A percentile compares a stretch with the other conserved stretches of the same genome.
Evolutionary conservation across 64 coral and sea anemone species (phyloP).

Genomic region (Pocillopora verrucosa): DNA sequence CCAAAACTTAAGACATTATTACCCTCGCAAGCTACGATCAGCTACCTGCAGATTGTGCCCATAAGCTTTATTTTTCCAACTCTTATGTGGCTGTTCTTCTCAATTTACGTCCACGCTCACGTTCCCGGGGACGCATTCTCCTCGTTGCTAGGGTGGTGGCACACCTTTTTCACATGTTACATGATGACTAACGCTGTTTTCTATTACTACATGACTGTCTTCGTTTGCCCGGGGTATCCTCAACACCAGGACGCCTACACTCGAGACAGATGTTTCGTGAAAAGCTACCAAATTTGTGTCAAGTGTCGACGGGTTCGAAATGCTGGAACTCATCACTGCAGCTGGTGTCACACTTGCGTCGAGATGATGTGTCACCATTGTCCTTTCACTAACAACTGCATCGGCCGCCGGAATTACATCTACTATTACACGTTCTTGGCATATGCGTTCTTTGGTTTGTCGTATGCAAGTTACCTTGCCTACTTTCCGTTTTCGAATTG

Average conservation of each 20-base stretch:
- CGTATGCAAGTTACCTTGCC: conserved; percentile 80
- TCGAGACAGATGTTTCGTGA: conserved; percentile 71
- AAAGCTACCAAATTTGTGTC: conserved; percentile 76
- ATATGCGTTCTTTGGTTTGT: conserved; percentile 78
- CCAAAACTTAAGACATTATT: conserved; percentile 64
- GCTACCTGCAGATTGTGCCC: conserved; percentile 75
- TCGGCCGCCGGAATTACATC: conserved; percentile 81
- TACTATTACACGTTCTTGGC: conserved; percentile 84
- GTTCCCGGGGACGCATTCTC: conserved; percentile 60
- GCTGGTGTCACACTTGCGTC: conserved; percentile 85
- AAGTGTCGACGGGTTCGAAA: conserved; percentile 78
- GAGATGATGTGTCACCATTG: conserved; percentile 99
- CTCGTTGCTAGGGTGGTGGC: conserved; percentile 64
- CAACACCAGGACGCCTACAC: conserved; percentile 76
- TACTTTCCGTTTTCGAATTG: conserved; percentile 82
- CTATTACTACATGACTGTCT: conserved; percentile 72
- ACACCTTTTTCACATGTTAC: conserved; percentile 71
- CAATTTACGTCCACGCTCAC: conserved; percentile 49
- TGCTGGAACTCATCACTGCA: conserved; percentile 92
- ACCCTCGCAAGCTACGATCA: conserved; percentile 76
- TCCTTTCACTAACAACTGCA: conserved; percentile 98
- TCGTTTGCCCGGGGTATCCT: conserved; percentile 75
- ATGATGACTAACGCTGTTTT: conserved; percentile 52
- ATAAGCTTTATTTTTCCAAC: conserved; percentile 73
- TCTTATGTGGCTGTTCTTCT: conserved; percentile 66